Base-by-base conservation (phyloP, 2,888 invertebrate genomes). In the Arctia plantaginis region DNA sequence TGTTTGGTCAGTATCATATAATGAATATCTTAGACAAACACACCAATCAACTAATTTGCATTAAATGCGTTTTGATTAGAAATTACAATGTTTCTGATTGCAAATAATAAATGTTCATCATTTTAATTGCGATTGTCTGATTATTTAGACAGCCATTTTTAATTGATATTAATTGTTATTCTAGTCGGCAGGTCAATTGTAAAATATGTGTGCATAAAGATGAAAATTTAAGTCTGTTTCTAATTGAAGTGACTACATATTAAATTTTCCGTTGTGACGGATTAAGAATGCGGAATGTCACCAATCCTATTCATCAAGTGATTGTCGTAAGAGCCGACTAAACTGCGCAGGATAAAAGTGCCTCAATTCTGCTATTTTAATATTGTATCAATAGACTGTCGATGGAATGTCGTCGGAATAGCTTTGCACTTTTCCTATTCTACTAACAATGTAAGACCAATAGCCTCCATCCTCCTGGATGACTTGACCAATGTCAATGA, bases 121-220 rank as follows among this genome's bases (percentile, higher is more conserved):
- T n/a, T 69, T 69, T 35, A 69, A 69, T 69, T 55, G 69, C 4
- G 2, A 35, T 39, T 55, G 4, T 47, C 6, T 47, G 47, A 69
- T 55, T 30, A 62, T 62, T 62, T 30, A 62, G 30, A 55, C 27
- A 55, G 68, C 15, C 47, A 33, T 35, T 68, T 62, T 51, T 51
- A 67, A 67, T 44, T 67, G 23, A 44, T 67, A 20, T 33, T 51
- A 68, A 68, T 51, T 68, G 66, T 30, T 67, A 47, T 68, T 20
- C 23, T 35, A 51, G 13, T 51, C 1, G 12, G n/a, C 18, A 39
- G 55, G 69, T 35, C 35, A 35, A 69, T 69, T 69, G 33, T 33
- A 51, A 35, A 35, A 51, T 27, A 41, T 27, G 44, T 23, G 20
- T 51, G 33, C 13, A 20, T 67, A 12, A 18, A 27, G 10, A n/a